Evolutionary conservation across 2,888 invertebrate species (phyloP), one percentile per base, ranked within the genome.

Genomic region (Catocala sponsa): DNA sequence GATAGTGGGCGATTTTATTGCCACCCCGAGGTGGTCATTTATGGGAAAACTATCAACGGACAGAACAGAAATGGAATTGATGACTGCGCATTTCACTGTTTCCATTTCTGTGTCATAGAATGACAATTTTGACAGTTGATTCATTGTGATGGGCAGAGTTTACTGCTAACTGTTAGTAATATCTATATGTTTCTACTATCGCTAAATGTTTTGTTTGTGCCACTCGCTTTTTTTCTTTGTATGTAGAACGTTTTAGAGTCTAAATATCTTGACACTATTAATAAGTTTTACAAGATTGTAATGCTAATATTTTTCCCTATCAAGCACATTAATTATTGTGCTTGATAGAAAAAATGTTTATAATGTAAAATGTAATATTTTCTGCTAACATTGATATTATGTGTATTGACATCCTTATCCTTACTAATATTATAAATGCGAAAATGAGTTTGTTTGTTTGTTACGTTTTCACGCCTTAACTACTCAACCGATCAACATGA

Each of bases 31-130:
- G 90, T 91, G 89, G 91, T 90, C 92, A 90, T 93, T 92, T 93
- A 91, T 91, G 87, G 86, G 91, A 89, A 89, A 93, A 93, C 93
- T 94, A 93, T 94, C 92, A 91, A 88, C 85, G 87, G 74, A 72
- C 55, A 76, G 86, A 75, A 72, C 55, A 76, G 69, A 80, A 82
- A 80, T 73, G 75, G 81, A 86, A 91, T 87, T 86, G 91, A 90
- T 92, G 92, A 92, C 88, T 76, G 67, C 76, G 85, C 87, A 82
- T 88, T 91, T 89, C 87, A 84, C 82, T 86, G 83, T 86, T 85
- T 83, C 80, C 81, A 70, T 80, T 74, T 59, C 64, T 65, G 78
- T 82, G 81, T 81, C 81, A 83, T 84, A 80, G 78, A 86, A 82
- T 80, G 81, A 83, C 78, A 78, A 74, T 61, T 76, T 65, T 78